A percentile compares a stretch with the other conserved stretches of the same genome.
phyloP scores from a whole-genome alignment of 2,888 invertebrate genomes.

The Acrobasis repandana region DNA sequence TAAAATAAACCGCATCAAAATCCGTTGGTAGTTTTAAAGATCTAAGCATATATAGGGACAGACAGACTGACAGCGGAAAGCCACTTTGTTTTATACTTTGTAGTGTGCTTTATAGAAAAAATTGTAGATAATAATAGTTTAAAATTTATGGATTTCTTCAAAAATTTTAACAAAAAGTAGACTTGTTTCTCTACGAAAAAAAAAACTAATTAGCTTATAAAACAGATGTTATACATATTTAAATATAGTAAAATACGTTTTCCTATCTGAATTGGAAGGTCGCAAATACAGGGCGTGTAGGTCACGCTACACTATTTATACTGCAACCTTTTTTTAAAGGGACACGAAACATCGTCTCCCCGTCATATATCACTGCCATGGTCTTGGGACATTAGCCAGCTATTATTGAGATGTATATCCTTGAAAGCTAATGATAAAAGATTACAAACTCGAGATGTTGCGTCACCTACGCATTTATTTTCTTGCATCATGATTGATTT shows the following conservation, averaged over 20 bases:
- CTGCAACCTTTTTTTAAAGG: conserved; percentile 1
- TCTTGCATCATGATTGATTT: not conserved
- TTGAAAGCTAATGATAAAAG: not conserved
- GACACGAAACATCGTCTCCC: conserved; percentile 1
- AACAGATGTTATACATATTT: too few species aligned
- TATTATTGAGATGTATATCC: conserved; percentile 2
- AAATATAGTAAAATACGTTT: not conserved
- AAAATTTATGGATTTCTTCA: too few species aligned
- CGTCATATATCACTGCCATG: conserved; percentile 4
- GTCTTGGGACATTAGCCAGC: conserved; percentile 3
- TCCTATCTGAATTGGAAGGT: conserved; percentile 12
- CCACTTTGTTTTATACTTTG: too few species aligned
- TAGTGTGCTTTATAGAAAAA: too few species aligned
- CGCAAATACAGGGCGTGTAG: conserved; percentile 4
- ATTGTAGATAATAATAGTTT: too few species aligned
- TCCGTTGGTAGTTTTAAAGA: too few species aligned
- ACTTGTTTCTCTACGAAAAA: too few species aligned
- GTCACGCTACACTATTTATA: conserved; percentile 1
- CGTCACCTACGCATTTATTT: not conserved
- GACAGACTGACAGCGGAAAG: too few species aligned
- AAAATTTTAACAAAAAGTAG: too few species aligned
- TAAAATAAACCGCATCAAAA: too few species aligned
- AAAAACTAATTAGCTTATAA: too few species aligned
- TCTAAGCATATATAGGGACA: too few species aligned
- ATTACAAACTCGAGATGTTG: not conserved